These are phyloP conservation scores for Zhuqinia jingwanae DNA, from an alignment of 2,888 invertebrate genomes.

Conservation along the genomic window DNA sequence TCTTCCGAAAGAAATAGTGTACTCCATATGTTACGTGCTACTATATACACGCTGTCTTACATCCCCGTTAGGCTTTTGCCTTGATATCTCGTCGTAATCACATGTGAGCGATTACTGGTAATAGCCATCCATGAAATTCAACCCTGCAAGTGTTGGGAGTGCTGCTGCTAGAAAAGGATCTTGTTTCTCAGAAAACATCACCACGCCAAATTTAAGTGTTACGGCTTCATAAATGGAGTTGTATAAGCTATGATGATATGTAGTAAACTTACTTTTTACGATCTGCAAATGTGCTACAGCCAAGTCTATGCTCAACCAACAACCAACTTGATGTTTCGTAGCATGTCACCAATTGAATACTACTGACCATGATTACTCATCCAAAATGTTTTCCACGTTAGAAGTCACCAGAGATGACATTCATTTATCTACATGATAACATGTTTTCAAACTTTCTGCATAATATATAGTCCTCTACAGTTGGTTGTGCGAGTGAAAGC, in stretches of 20 bases:
- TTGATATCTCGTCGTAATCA: slow-evolving; percentile 10
- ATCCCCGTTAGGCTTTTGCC: neutral
- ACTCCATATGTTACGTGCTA: no score
- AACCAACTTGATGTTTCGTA: neutral
- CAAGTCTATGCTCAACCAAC: neutral
- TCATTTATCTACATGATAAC: no score
- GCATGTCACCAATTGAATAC: neutral
- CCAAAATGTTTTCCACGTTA: no score
- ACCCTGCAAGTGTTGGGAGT: neutral
- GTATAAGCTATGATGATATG: neutral
- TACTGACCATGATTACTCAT: no score
- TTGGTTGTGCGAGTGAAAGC: no score
- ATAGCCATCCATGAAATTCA: slow-evolving; percentile 53
- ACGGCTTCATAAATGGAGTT: slow-evolving; percentile 53
- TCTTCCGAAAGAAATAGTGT: neutral
- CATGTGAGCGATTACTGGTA: slow-evolving; percentile 48
- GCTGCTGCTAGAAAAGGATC: slow-evolving; percentile 17
- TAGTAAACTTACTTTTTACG: slow-evolving; percentile 40
- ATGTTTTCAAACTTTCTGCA: no score
- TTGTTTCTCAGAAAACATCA: slow-evolving; percentile 27
- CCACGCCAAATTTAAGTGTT: slow-evolving; percentile 27
- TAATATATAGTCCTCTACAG: no score
- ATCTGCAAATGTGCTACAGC: slow-evolving; percentile 51
- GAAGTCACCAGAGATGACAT: no score
- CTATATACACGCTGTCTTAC: neutral